Evolutionary conservation across 2,888 invertebrate species (phyloP), one percentile per base, ranked within the genome.

Genomic region (Odontothrips loti): DNA sequence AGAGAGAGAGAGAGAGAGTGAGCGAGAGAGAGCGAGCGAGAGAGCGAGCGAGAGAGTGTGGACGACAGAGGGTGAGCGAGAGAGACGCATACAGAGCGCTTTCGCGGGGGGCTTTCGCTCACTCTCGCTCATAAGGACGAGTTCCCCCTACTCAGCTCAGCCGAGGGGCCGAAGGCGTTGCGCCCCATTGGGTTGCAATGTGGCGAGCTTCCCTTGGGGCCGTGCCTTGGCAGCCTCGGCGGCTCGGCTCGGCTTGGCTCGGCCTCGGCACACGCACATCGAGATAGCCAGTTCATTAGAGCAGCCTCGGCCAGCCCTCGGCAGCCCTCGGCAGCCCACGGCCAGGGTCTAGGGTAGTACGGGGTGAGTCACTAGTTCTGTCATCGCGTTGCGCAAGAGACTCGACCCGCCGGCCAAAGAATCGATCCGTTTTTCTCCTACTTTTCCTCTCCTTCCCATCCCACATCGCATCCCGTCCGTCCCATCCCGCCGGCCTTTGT

Each of bases 351-450:
- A 58, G 58, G 58, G 20, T 58, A 58, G 15, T 20, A 43, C 34
- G 58, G 51, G 58, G 58, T 58, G 58, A 58, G 58, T 58, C 58
- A 58, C 58, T 58, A 43, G 58, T 58, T 20, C 58, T 58, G 58
- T 58, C 58, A 58, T 58, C 58, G 58, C 20, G 58, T n/a, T 8
- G 58, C 34, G 34, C 34, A 43, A 43, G 34, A 58, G 58, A n/a
- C 58, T n/a, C 58, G n/a, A n/a, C 58, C 17, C 15, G 68, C 23
- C 12, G 27, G 68, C 68, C 68, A 27, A 23, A 27, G 10, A 75
- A 75, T 75, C 68, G 68, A 75, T 75, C 68, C 68, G 68, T 75
- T 75, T 75, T 75, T 75, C 68, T 75, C 68, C 68, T 75, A 75
- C 68, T 75, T 75, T 75, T 75, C 68, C 34, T 43, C 34, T 43